These are phyloP conservation scores for Ectobius pallidus DNA, from an alignment of 2,888 invertebrate genomes.

Conservation along the genomic window DNA sequence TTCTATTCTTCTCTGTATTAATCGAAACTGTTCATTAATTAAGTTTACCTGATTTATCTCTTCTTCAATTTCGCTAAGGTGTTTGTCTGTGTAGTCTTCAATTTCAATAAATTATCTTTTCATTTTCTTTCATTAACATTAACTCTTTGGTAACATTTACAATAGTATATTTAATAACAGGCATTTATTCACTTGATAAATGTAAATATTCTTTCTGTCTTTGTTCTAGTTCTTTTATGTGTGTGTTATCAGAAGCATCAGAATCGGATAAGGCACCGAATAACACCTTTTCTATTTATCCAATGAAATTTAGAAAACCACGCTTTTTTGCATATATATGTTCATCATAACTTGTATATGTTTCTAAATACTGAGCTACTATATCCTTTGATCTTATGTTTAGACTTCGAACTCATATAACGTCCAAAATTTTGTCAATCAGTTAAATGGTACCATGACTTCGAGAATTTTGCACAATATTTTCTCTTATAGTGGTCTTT, in stretches of 20 bases:
- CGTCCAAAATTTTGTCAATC: too few relatives aligned
- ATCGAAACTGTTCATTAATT: too few relatives aligned
- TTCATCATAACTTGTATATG: not conserved
- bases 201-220: too few relatives aligned
- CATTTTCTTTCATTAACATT: not conserved
- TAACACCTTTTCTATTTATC: too few relatives aligned
- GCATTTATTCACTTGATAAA: not conserved
- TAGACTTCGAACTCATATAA: not conserved
- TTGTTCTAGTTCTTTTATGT: not conserved
- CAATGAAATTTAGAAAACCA: constrained; percentile 1
- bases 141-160: not conserved
- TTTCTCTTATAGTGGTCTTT: not conserved
- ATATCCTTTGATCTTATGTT: not conserved
- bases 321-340: too few relatives aligned
- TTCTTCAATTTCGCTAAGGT: not conserved
- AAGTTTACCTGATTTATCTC: too few relatives aligned
- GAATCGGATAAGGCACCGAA: not conserved
- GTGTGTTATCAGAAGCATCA: not conserved
- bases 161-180: not conserved
- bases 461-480: not conserved
- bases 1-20: not conserved
- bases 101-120: too few relatives aligned
- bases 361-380: not conserved
- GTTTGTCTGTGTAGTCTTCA: not conserved
- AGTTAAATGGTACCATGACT: too few relatives aligned